These are phyloP conservation scores for Darwinula stevensoni DNA, from an alignment of 2,888 invertebrate species.

Conservation along the genomic window DNA sequence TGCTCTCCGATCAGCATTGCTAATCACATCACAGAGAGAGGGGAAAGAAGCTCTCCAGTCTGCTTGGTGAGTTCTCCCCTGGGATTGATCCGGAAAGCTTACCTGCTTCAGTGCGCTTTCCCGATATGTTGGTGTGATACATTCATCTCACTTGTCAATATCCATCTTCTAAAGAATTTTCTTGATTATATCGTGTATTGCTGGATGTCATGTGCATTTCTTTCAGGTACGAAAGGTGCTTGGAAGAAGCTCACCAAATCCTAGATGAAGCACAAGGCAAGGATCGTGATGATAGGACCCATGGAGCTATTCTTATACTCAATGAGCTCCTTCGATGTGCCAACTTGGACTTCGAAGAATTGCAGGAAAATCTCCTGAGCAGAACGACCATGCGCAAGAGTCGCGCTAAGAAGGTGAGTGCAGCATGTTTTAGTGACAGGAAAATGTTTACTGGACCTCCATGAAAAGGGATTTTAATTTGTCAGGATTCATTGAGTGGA, in stretches of 20 bases:
- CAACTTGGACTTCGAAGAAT: slow-evolving; percentile 33
- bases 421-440: no score
- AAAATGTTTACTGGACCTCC: no score
- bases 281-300: slow-evolving; percentile 65
- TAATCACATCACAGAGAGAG: slow-evolving; percentile 83
- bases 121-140: slow-evolving; percentile 11
- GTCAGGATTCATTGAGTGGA: no score
- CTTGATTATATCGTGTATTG: slow-evolving; percentile 7
- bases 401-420: no score
- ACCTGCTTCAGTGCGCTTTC: background rate
- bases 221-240: slow-evolving; percentile 49
- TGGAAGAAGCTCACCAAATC: slow-evolving; percentile 51
- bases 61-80: slow-evolving; percentile 49
- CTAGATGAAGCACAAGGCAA: slow-evolving; percentile 27
- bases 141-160: no score
- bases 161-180: background rate
- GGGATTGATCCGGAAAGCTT: no score
- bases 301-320: slow-evolving; percentile 66
- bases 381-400: no score
- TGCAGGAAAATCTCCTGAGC: background rate
- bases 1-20: slow-evolving; percentile 72
- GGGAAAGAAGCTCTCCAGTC: slow-evolving; percentile 65
- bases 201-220: slow-evolving; percentile 4
- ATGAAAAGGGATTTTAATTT: no score
- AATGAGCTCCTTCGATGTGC: slow-evolving; percentile 78